phyloP scores from a whole-genome alignment of 2,797 vertebrate species.

The Microcaecilia unicolor region DNA sequence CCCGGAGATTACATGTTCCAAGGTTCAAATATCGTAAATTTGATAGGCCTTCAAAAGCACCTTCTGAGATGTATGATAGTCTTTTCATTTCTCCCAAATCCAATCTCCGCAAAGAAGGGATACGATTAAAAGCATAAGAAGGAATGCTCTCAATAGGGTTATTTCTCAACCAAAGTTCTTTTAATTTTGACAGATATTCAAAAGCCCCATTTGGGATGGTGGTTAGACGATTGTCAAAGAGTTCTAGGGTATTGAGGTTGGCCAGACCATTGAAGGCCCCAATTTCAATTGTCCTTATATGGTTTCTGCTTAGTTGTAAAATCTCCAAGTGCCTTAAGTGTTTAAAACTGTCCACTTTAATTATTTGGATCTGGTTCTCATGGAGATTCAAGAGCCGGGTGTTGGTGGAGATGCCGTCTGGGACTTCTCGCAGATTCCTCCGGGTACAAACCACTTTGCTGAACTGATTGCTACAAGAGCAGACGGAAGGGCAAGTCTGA shows the following conservation, averaged over 20 bases:
- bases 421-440: conserved; percentile 90
- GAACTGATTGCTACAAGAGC: conserved; percentile 98
- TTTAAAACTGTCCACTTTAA: conserved; percentile 98
- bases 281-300: conserved; percentile 96
- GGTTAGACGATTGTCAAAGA: conserved; percentile 97
- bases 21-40: conserved; percentile 98
- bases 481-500: conserved; percentile 96
- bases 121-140: conserved; percentile 97
- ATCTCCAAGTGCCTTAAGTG: conserved; percentile 96
- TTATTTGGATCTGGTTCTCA: conserved; percentile 97
- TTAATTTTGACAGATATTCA: conserved; percentile 97
- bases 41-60: conserved; percentile 97
- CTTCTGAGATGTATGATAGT: conserved; percentile 96
- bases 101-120: conserved; percentile 87
- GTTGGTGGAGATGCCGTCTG: conserved; percentile 96
- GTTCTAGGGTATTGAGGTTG: conserved; percentile 96
- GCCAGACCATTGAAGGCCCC: conserved; percentile 98
- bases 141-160: conserved; percentile 98
- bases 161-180: conserved; percentile 96
- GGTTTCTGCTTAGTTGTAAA: conserved; percentile 94
- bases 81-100: conserved; percentile 95
- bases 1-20: conserved; percentile 98
- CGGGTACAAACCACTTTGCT: conserved; percentile 97
- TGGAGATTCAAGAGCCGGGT: conserved; percentile 95
- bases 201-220: conserved; percentile 98